phyloP scores from a whole-genome alignment of 53 echinoderm and acorn worm species.

The Antedon mediterranea region DNA sequence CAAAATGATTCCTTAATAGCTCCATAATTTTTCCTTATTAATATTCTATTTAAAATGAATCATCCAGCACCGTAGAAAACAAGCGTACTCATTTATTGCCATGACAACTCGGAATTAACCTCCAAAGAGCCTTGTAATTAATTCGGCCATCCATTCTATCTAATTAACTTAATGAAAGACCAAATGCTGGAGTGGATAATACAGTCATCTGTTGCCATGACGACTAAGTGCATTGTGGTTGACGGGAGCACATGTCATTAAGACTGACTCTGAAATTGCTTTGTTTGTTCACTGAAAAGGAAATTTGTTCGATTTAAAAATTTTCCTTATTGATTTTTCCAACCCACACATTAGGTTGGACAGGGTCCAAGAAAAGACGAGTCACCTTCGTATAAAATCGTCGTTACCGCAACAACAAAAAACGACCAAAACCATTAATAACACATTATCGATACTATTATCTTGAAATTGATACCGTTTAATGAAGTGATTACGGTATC shows the following conservation, averaged over 20 bases:
- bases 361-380: not conserved
- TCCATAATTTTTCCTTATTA: not conserved
- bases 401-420: not conserved
- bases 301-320: not conserved
- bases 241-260: not conserved
- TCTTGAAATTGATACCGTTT: not conserved
- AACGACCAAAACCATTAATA: not conserved
- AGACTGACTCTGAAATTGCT: not conserved
- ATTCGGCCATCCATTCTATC: not conserved
- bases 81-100: not conserved
- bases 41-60: not conserved
- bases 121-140: not conserved
- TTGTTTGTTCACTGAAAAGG: not conserved
- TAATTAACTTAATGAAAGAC: not conserved
- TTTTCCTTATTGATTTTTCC: not conserved
- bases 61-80: not conserved
- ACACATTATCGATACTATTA: not conserved
- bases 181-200: not conserved
- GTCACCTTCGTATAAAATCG: not conserved
- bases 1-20: not conserved
- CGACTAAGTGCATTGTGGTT: not conserved
- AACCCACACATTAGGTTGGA: not conserved
- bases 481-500: not conserved
- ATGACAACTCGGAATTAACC: not conserved
- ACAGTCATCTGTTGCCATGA: not conserved